Evolutionary conservation across 2,113 vertebrate species (phyloP), one percentile per base, ranked within the genome.

Genomic region (Malurus elegans): DNA sequence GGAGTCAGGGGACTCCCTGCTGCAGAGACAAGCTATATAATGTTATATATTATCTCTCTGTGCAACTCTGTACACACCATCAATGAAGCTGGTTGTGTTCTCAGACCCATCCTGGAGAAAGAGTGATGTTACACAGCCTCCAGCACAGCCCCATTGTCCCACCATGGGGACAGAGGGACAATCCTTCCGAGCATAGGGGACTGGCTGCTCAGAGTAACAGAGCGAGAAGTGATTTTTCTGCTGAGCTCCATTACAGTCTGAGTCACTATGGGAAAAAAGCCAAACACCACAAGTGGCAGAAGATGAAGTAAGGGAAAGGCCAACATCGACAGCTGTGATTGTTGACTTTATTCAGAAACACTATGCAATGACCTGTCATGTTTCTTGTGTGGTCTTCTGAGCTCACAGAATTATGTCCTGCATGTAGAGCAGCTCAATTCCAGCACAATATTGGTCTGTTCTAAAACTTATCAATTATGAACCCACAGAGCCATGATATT

Each of bases 121-220:
- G 34, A 18, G 42, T 19, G 29, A 45, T 36, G 23, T 25, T 81
- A 36, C 25, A 47, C 18, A 53, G 28, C 18, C 26, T 60, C 64
- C 56, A 47, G 21, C 5, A 29, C 13, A 50, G 17, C 11, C 14
- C 18, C 18, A 1, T 0, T 28, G 32, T 44, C n/a, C 54, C 28
- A 29, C 24, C 20, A 18, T 6, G 18, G 57, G 24, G 12, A 92
- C 71, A 11, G 18, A 66, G 24, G 32, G 10, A 40, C 29, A 42
- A 9, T 38, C n/a, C 50, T 66, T 61, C 51, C 19, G 42, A 61
- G 23, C 10, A 17, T 3, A 44, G 28, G 34, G 54, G 73, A 32
- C 34, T 57, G 10, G 9, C 16, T 4, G 0, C 16, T 90, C 50
- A 44, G 20, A 45, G 7, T 70, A 64, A 38, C 44, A 64, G 25